Percentiles rank a stretch among this genome's conserved stretches.
phyloP scores from a whole-genome alignment of 2,797 vertebrate genomes.

The Enteromius unitaeniatus region DNA sequence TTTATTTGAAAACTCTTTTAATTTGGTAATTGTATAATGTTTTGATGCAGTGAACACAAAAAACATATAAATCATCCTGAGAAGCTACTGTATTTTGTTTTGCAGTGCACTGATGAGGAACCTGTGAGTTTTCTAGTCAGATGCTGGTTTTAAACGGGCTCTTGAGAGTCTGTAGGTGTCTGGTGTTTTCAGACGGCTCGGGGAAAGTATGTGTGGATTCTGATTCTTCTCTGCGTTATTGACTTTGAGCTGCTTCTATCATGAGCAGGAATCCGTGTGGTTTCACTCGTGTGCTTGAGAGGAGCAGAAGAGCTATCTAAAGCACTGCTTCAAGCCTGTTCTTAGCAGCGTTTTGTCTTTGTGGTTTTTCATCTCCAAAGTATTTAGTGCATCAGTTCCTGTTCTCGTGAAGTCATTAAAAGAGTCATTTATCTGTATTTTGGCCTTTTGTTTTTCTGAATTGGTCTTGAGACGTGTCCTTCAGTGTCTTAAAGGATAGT shows the following conservation, averaged over 20 bases:
- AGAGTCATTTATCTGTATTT: background rate
- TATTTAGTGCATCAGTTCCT: background rate
- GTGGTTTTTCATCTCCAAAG: background rate
- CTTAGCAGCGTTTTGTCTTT: too few species aligned
- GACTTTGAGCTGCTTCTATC: background rate
- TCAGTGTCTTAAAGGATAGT: background rate
- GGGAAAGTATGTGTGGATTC: constrained; percentile 22
- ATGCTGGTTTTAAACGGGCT: background rate
- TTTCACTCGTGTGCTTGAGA: background rate
- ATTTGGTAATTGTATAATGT: background rate
- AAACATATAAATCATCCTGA: too few species aligned
- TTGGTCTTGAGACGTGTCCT: background rate
- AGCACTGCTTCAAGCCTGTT: background rate
- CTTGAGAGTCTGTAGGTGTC: background rate
- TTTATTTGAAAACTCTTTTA: background rate
- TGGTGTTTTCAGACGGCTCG: background rate
- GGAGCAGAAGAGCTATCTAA: background rate
- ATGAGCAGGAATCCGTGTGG: background rate
- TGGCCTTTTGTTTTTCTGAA: background rate
- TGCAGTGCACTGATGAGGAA: background rate
- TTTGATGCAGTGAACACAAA: background rate
- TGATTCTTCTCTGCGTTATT: background rate
- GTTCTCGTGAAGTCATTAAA: background rate
- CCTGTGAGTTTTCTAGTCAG: background rate
- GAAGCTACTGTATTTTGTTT: too few species aligned